Conservation (phyloP, 2,113 vertebrate species). For the Mus musculus region GRCm39 chr11:112748001-112748500, state of each 20-base stretch:
- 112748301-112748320: not conserved
- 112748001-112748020: not conserved
- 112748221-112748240: not conserved
- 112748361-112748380: not conserved
- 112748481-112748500: not conserved
- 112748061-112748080: not conserved
- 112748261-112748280: not conserved
- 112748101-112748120: not conserved
- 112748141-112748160: not conserved
- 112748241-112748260: not conserved
- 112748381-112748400: not conserved
- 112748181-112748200: not conserved
- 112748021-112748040: not conserved
- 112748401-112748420: constrained; percentile 16
- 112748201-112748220: not conserved
- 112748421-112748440: not conserved
- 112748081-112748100: not conserved
- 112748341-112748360: not conserved
- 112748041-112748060: not conserved
- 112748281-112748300: not conserved
- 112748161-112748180: not conserved
- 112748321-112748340: not conserved
- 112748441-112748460: not conserved
- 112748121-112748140: not conserved
- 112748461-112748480: not conserved